A percentile compares a stretch with the other conserved stretches of the same genome.
phyloP scores from a whole-genome alignment of 2,113 vertebrate genomes.

The Eretmochelys imbricata region DNA sequence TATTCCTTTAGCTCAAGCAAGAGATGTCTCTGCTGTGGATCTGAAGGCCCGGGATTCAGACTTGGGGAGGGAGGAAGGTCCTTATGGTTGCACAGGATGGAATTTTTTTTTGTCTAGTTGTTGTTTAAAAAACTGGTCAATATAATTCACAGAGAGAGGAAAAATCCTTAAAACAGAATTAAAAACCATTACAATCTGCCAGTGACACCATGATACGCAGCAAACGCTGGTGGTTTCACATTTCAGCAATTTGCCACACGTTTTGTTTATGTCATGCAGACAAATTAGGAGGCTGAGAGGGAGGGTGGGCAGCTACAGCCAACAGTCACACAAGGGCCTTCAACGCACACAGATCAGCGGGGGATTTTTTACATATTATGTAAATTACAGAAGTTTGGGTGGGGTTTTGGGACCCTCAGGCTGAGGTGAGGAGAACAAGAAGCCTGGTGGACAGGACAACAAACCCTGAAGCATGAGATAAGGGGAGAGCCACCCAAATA shows the following conservation, averaged over 20 bases:
- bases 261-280: neutral
- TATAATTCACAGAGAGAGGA: neutral
- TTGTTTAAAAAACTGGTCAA: rapidly evolving
- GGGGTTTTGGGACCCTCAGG: slow-evolving; percentile 13
- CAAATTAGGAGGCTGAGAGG: neutral
- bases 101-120: neutral
- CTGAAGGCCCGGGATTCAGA: neutral
- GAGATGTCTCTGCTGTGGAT: neutral
- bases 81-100: neutral
- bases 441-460: neutral
- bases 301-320: neutral
- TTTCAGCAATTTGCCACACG: neutral
- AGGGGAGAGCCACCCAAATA: neutral
- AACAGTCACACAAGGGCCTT: neutral
- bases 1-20: neutral
- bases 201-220: neutral
- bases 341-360: neutral
- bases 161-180: neutral
- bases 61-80: neutral
- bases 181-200: neutral
- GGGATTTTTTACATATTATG: neutral
- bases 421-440: slow-evolving; percentile 10
- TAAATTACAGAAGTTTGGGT: slow-evolving; percentile 20
- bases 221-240: neutral
- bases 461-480: slow-evolving; percentile 31